Base-by-base conservation (phyloP, 2,113 vertebrate genomes). In the Lophochroa leadbeateri region DNA sequence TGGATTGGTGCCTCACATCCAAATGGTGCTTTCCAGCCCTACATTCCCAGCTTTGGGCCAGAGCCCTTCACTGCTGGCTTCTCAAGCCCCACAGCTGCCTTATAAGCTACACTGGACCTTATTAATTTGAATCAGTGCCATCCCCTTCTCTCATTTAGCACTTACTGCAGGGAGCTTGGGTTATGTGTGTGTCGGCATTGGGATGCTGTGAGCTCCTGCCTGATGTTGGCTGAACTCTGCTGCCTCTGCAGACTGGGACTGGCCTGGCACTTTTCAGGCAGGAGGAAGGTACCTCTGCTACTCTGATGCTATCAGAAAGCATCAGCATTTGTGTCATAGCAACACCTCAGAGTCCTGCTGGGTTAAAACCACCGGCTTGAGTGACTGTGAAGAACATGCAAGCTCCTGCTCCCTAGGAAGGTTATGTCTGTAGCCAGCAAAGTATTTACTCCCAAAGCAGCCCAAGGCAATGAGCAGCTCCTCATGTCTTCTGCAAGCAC, bases 331-430 rank as follows among this genome's bases (percentile, higher is more conserved):
- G 75, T 0, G 0, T 6, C 50, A 8, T 1, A 49, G 31, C 44
- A 57, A 23, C 41, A 60, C 44, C 82, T 61, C 5, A 10, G 80
- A 37, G 63, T 9, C 76, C 79, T 72, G 57, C 86, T 65, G 82
- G 52, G 67, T 76, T 61, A 71, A 81, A 79, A 29, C 25, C n/a
- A 19, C 12, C 10, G 17, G 43, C 24, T 6, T 0, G 13, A 71
- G 43, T 0, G 1, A 4, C 44, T 57, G 58, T 0, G 2, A 71
- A 64, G 47, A 67, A 5, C n/a, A 1, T 0, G 0, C 28, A 6
- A 31, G 29, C 28, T 77, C 25, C 75, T n/a, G 43, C 47, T 87
- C 61, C 65, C 1, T 1, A 43, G 53, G 24, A 49, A 71, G 75
- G 57, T 55, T 64, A 6, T 37, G 37, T 23, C 27, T 70, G 53